Evolutionary conservation across 2,797 vertebrate species (phyloP).

Genomic region (Hyperoplus immaculatus): DNA sequence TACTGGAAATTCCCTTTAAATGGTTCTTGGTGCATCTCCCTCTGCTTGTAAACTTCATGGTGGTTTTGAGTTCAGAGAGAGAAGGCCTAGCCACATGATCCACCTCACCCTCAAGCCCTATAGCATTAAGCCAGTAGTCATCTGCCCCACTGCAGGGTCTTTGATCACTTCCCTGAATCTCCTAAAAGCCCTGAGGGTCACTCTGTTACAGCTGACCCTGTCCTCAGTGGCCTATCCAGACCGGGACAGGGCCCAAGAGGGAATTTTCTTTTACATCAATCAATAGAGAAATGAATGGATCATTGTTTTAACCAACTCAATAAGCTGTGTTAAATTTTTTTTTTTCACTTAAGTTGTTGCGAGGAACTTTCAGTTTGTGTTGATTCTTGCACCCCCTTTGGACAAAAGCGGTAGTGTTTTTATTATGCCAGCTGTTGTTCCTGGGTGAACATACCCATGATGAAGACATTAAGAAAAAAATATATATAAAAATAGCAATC

Average conservation of each 20-base stretch:
- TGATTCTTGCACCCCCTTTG: no score
- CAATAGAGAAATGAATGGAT: slow-evolving; percentile 33
- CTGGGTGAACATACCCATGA: no score
- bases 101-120: slow-evolving; percentile 39
- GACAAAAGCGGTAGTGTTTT: no score
- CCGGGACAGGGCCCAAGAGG: background rate
- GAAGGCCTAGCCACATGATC: slow-evolving; percentile 55
- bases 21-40: slow-evolving; percentile 4
- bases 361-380: no score
- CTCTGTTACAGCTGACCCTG: slow-evolving; percentile 27
- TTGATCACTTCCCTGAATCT: slow-evolving; percentile 53
- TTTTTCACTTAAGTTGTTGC: no score
- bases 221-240: slow-evolving; percentile 2
- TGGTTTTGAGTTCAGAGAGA: slow-evolving; percentile 36
- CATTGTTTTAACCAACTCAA: slow-evolving; percentile 35
- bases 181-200: slow-evolving; percentile 42
- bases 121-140: slow-evolving; percentile 47
- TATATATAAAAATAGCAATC: no score
- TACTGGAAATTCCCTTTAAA: slow-evolving; percentile 6
- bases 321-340: background rate
- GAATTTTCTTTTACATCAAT: slow-evolving; percentile 23
- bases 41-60: slow-evolving; percentile 30
- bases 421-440: no score
- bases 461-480: no score
- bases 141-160: slow-evolving; percentile 50